Conservation (phyloP, 2,888 invertebrate species). For the Drosophila subsilvestris region DNA sequence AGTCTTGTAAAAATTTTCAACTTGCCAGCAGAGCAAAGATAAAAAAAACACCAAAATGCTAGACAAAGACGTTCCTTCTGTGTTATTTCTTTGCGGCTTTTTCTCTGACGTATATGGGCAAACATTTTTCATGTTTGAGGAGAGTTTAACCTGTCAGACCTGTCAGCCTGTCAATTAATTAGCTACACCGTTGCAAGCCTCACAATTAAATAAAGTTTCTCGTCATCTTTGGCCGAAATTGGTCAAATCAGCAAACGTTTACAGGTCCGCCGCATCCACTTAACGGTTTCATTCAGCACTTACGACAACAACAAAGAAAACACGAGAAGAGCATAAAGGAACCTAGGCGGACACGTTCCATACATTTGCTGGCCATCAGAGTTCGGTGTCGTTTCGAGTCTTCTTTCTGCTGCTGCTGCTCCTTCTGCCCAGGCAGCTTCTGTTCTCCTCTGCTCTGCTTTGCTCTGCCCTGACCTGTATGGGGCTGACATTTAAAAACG, state of each 20-base stretch:
- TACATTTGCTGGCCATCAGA: constrained; percentile 74
- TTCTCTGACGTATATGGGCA: neutral
- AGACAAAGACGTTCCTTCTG: constrained; percentile 29
- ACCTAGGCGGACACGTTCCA: constrained; percentile 62
- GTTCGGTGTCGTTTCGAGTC: constrained; percentile 26
- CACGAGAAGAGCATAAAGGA: constrained; percentile 26
- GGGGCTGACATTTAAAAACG: constrained; percentile 77
- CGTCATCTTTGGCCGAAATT: constrained; percentile 52
- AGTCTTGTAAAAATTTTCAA: constrained; percentile 42
- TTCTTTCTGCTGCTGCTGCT: neutral
- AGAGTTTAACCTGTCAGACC: constrained; percentile 1
- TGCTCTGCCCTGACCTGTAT: neutral
- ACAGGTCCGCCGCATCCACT: constrained; percentile 62
- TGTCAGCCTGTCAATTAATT: constrained; percentile 55
- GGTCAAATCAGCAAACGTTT: constrained; percentile 70
- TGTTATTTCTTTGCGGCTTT: constrained; percentile 23
- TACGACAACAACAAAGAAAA: constrained; percentile 7
- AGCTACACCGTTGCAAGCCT: constrained; percentile 14
- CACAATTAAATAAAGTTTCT: constrained; percentile 16
- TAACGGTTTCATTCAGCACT: constrained; percentile 66
- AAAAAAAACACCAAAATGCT: constrained; percentile 26
- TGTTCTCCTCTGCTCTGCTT: no score
- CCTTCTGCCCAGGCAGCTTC: neutral
- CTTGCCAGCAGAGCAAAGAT: constrained; percentile 17
- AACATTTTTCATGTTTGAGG: neutral